Base-by-base conservation (phyloP, 1,140 invertebrate species). In the Melanaphis sacchari region DNA sequence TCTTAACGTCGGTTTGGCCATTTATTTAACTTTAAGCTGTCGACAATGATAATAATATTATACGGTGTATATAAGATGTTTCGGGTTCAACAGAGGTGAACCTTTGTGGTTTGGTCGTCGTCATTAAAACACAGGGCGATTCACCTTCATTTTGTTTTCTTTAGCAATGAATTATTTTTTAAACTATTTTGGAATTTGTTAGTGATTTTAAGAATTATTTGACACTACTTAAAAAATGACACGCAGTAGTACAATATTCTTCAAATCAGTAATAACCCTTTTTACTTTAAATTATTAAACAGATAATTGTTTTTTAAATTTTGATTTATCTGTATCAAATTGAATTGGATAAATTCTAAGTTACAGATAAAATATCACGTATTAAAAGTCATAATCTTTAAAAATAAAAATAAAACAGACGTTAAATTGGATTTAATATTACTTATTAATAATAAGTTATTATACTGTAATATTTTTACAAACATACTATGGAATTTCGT, bases 181-280 rank as follows among this genome's bases (percentile, higher is more conserved):
- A n/a, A 15, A 43, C 18, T 46, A 0, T 66, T 66, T 66, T 6
- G 11, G 15, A 66, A 36, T 18, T 21, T 76, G 18, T 18, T 6
- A 2, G 0, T 6, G 15, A 76, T 36, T 31, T 66, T 36, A 1
- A 66, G 6, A 0, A 66, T 66, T n/a, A n/a, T 66, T 4, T 6
- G 5, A n/a, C n/a, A 18, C 15, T 3, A 6, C 15, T 66, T 5
- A 76, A 76, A 3, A 4, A 76, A n/a, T 76, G 15, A 18, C 6
- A 1, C 36, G 31, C 0, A n/a, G 15, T 18, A 3, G 1, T n/a
- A 66, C 4, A 15, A n/a, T 5, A 0, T 66, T n/a, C n/a, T n/a
- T 66, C 9, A 1, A 59, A 59, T 31, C 2, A 2, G 9, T 31
- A 3, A 26, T 31, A 49, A 1, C 1, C 24, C 0, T 26, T 26